phyloP scores from a whole-genome alignment of 2,888 invertebrate species.

The Nomada hirtipes region DNA sequence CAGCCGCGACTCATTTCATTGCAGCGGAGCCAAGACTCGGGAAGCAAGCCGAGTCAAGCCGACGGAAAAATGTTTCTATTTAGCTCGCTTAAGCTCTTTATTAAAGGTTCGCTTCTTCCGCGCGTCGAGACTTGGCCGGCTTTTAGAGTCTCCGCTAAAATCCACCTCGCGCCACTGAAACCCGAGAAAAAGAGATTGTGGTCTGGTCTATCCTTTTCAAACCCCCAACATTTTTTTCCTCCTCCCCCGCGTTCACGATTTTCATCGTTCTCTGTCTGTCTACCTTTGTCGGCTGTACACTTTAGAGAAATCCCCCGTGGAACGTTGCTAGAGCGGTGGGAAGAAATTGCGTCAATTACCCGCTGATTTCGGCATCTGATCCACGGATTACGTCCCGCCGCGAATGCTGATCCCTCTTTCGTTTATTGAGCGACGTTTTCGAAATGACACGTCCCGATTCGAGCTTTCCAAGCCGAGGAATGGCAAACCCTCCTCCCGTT shows the following conservation, averaged over 20 bases:
- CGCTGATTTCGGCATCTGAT: constrained; percentile 82
- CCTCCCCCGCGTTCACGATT: constrained; percentile 9
- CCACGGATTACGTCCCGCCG: constrained; percentile 80
- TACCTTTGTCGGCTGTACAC: constrained; percentile 34
- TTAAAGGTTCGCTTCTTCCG: constrained; percentile 76
- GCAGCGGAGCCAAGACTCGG: constrained; percentile 72
- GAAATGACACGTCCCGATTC: constrained; percentile 65
- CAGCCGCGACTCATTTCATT: constrained; percentile 77
- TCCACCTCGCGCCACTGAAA: constrained; percentile 43
- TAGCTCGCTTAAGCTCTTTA: constrained; percentile 80
- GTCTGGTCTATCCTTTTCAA: constrained; percentile 55
- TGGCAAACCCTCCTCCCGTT: constrained; percentile 43
- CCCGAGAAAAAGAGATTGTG: constrained; percentile 68
- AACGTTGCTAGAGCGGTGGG: constrained; percentile 36
- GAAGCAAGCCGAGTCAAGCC: constrained; percentile 69
- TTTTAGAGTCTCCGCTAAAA: constrained; percentile 55
- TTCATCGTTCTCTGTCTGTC: constrained; percentile 20
- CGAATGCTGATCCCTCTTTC: constrained; percentile 80
- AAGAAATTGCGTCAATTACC: constrained; percentile 81
- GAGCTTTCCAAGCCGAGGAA: constrained; percentile 13
- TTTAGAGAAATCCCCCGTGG: constrained; percentile 50
- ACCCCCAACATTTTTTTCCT: constrained; percentile 18
- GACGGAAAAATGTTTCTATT: constrained; percentile 82
- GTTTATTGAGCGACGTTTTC: constrained; percentile 78
- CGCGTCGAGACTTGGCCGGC: constrained; percentile 57